Conservation (phyloP, 2,888 invertebrate genomes). For the Exocentrus adspersus region DNA sequence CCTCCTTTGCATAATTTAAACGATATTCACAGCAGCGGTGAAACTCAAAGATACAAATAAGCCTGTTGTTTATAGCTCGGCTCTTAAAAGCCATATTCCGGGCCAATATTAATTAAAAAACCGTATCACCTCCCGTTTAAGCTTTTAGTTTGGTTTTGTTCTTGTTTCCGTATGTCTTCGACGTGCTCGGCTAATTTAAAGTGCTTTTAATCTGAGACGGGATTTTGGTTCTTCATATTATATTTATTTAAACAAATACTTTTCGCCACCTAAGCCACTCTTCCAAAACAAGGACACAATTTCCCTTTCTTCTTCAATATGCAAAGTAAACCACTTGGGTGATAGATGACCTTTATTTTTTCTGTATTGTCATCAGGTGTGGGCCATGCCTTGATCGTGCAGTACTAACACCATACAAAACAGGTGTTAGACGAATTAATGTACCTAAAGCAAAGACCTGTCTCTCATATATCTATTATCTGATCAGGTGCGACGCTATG, state of each 20-base stretch:
- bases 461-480: background rate
- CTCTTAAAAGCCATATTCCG: background rate
- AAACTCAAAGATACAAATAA: background rate
- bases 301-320: background rate
- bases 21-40: background rate
- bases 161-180: background rate
- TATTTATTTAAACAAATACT: no score
- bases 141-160: background rate
- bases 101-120: background rate
- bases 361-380: constrained; percentile 4
- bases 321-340: background rate
- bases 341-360: constrained; percentile 3
- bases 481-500: background rate
- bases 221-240: no score
- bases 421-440: background rate
- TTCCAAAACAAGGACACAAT: no score
- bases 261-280: no score
- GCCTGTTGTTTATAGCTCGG: background rate
- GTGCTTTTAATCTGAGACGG: no score
- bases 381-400: background rate
- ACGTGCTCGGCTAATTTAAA: no score
- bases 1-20: no score
- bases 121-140: background rate
- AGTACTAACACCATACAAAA: background rate
- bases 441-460: background rate